Base-by-base conservation (phyloP, 2,888 invertebrate species). In the Drosophila demipolita region DNA sequence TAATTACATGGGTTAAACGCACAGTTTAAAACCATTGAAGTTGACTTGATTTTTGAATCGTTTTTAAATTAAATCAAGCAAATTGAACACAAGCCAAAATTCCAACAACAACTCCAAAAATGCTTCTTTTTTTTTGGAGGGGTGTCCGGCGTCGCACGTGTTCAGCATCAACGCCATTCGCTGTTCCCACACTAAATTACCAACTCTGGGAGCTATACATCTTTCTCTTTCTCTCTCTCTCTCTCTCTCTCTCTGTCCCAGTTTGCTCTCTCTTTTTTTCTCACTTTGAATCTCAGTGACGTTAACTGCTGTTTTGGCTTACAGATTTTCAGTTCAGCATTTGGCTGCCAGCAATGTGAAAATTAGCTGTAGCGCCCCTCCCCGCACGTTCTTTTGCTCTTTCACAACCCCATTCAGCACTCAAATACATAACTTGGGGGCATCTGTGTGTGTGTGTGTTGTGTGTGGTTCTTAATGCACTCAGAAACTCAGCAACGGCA, bases 1-100 rank as follows among this genome's bases (percentile, higher is more conserved):
- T 87, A 87, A 87, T 87, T 87, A 89, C 87, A 78, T 87, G 87
- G 85, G 87, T 87, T 87, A 87, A 87, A 73, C 80, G 81, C 75
- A 74, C 81, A 88, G 80, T 83, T 85, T 86, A 87, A 86, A 86
- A 83, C 74, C 73, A 75, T 78, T 73, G 78, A 70, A 73, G 73
- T 76, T 70, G 68, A 64, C 50, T 69, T 81, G 78, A 81, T 85
- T 87, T 85, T 79, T 79, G 79, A 87, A 87, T 87, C 78, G 87
- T 75, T 87, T 87, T 87, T 87, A 89, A 87, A 87, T 87, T 89
- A 80, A 89, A 87, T 87, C 80, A 87, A 79, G 75, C 72, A 62
- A 50, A 69, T 73, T 62, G 32, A 61, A 60, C 69, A 65, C 53
- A 29, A 38, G 48, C 58, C 59, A 66, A 29, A 53, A 57, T 57